Percentiles rank a stretch among this genome's conserved stretches.
Evolutionary conservation across 2,797 vertebrate genomes (phyloP).

Genomic region (Gambelia wislizenii): DNA sequence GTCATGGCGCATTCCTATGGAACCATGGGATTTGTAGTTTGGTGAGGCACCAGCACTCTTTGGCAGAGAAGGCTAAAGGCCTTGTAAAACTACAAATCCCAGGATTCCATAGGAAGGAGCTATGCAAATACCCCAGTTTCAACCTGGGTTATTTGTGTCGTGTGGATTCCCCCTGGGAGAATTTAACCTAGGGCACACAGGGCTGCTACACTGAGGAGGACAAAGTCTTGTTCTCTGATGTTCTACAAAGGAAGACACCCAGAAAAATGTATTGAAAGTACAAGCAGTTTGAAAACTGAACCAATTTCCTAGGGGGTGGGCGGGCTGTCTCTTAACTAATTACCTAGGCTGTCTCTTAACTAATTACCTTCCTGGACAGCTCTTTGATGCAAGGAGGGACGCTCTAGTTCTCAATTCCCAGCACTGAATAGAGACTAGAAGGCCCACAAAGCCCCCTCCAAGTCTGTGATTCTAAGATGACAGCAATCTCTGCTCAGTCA

Average conservation of each 20-base stretch:
- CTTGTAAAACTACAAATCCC: too few species aligned
- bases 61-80: too few species aligned
- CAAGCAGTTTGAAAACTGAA: neutral
- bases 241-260: neutral
- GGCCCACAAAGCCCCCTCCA: neutral
- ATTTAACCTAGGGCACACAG: too few species aligned
- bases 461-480: neutral
- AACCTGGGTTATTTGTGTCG: too few species aligned
- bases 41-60: too few species aligned
- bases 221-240: neutral
- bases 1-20: too few species aligned
- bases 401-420: neutral
- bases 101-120: too few species aligned
- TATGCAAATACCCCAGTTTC: too few species aligned
- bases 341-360: neutral
- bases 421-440: neutral
- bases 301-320: neutral
- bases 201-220: too few species aligned
- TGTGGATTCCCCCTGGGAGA: too few species aligned
- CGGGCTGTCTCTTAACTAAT: neutral
- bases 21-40: too few species aligned
- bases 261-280: neutral
- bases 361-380: neutral
- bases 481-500: neutral
- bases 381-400: too few species aligned